Evolutionary conservation across 2,113 vertebrate species (phyloP).

Genomic region (Heterochromis multidens): DNA sequence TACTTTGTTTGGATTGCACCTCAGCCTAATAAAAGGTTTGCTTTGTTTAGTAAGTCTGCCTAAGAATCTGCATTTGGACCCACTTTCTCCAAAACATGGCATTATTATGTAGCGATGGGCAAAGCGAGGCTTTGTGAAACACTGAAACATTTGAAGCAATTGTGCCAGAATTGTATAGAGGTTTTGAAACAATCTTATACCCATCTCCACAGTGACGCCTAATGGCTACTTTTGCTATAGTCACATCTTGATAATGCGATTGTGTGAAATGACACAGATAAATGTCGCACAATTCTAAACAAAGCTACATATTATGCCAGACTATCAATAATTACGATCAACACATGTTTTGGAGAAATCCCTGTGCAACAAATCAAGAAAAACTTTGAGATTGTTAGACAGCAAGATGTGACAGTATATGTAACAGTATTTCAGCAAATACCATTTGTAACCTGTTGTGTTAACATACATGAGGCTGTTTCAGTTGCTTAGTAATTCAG

Average conservation of each 20-base stretch:
- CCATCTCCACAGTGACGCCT: no score
- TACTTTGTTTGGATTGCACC: neutral
- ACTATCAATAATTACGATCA: no score
- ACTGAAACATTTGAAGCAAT: no score
- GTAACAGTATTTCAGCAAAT: neutral
- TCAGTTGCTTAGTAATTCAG: neutral
- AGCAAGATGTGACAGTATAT: neutral
- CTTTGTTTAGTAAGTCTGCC: neutral
- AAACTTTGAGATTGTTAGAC: neutral
- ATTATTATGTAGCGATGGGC: neutral
- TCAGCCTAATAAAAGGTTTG: neutral
- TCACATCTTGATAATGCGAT: no score
- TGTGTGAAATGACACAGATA: no score
- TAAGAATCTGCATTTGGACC: neutral
- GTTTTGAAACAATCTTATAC: no score
- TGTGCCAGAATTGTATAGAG: no score
- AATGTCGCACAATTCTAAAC: no score
- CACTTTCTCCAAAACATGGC: neutral
- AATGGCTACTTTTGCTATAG: no score
- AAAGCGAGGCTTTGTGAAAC: no score
- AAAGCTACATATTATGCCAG: no score
- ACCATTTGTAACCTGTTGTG: neutral
- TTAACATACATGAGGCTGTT: neutral
- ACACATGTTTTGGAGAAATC: neutral
- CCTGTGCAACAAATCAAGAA: neutral